phyloP scores from a whole-genome alignment of 2,797 vertebrate species.

The Apodemus agrarius region DNA sequence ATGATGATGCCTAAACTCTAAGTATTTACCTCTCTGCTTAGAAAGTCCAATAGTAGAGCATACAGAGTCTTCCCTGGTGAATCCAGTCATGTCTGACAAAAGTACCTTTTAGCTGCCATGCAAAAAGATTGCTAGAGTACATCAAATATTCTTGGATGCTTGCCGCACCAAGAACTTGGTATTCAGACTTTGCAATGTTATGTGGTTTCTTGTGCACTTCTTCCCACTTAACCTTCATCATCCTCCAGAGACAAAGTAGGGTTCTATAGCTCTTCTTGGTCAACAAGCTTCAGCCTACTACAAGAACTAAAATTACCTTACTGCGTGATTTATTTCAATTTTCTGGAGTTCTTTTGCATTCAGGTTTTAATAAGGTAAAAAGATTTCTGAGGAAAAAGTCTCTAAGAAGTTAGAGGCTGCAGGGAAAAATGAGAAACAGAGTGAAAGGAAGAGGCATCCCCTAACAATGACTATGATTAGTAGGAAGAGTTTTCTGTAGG shows the following conservation, averaged over 20 bases:
- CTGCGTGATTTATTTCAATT: neutral
- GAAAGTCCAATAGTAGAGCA: neutral
- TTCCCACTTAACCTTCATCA: neutral
- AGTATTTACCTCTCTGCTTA: neutral
- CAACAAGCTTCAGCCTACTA: neutral
- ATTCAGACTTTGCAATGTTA: neutral
- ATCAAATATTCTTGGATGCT: neutral
- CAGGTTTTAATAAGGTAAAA: no score
- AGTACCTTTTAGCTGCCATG: neutral
- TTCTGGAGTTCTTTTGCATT: no score
- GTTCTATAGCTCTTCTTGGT: neutral
- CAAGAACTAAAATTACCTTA: neutral
- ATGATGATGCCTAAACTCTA: neutral
- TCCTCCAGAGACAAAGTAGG: neutral
- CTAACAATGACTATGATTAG: no score
- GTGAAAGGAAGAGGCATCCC: no score
- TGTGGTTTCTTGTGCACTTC: neutral
- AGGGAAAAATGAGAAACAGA: no score
- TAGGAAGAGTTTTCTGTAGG: neutral
- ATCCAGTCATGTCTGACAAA: neutral
- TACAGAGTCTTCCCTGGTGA: neutral
- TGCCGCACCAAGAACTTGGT: neutral
- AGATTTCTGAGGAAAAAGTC: no score
- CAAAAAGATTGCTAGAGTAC: neutral
- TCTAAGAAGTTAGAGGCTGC: no score